Base-by-base conservation (phyloP, 2,888 invertebrate genomes). In the Platycnemis pennipes region DNA sequence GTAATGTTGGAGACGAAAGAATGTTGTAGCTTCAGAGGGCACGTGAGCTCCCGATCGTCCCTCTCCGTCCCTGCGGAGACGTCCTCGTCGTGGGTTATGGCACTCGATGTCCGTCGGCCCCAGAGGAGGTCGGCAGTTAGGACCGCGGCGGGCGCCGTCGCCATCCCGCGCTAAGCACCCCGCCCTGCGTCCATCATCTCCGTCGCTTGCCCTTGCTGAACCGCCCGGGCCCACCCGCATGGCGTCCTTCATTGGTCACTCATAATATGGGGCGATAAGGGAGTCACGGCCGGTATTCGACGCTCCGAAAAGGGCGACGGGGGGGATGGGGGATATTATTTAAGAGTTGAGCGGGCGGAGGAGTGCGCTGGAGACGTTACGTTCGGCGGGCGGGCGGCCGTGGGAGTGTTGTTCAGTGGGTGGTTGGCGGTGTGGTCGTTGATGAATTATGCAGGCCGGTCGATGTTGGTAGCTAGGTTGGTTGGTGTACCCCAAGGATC, bases 361-460 rank as follows among this genome's bases (percentile, higher is more conserved):
- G 63, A 63, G 63, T 26, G 63, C 26, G 63, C 63, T 22, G 63
- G 63, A n/a, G 77, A 77, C 13, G 8, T 31, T 11, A 13, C 37
- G 37, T 13, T 13, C 31, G 13, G 22, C 77, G 26, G 11, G 11
- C 77, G 77, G 77, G 77, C 31, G 77, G 31, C n/a, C 31, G 77
- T 77, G 26, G 37, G 63, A n/a, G 63, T 26, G 31, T 13, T 37
- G 37, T 63, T 63, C 63, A 3, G 77, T 77, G 77, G 77, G 77
- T 77, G 77, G 77, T 37, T 37, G 49, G 11, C 19, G 49, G n/a
- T n/a, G 63, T 7, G 53, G 53, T 11, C 56, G 88, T 37, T 88
- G 91, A 91, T 91, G 91, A 91, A 91, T 91, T 56, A 91, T 91
- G 69, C 91, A 91, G 69, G 91, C 26, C 63, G 11, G 63, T n/a